These are phyloP conservation scores for Thaumatotibia leucotreta DNA, from an alignment of 1,140 invertebrate genomes.

Conservation along the genomic window DNA sequence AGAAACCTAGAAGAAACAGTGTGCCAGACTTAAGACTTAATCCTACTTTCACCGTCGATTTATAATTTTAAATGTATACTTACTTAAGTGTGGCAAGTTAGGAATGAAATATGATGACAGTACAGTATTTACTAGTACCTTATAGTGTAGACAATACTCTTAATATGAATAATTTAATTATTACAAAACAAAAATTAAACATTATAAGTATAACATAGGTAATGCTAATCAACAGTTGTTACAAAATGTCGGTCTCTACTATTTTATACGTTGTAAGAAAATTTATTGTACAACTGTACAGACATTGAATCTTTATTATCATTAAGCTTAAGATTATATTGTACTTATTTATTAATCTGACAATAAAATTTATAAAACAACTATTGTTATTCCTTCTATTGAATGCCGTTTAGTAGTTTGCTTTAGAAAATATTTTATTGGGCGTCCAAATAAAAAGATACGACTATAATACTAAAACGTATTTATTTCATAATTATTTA, in stretches of 20 bases:
- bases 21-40: constrained; percentile 69
- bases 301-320: constrained; percentile 14
- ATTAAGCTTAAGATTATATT: background rate
- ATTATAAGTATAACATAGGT: too few relatives aligned
- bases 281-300: constrained; percentile 15
- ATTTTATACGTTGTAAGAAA: constrained; percentile 19
- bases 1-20: constrained; percentile 66
- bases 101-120: constrained; percentile 29
- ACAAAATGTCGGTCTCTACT: background rate
- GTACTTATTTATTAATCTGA: background rate
- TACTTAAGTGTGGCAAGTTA: background rate
- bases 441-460: background rate
- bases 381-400: background rate
- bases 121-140: constrained; percentile 51
- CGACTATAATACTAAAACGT: constrained; percentile 1
- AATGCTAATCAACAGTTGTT: background rate
- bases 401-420: background rate
- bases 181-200: too few relatives aligned
- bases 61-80: constrained; percentile 30
- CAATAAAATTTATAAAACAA: background rate
- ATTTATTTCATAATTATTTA: background rate
- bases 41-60: constrained; percentile 52
- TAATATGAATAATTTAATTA: constrained; percentile 16
- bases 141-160: constrained; percentile 34
- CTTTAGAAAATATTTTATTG: too few relatives aligned